These are phyloP conservation scores for Sebastes matsubarae DNA, from an alignment of 2,797 vertebrate genomes.

Conservation along the genomic window DNA sequence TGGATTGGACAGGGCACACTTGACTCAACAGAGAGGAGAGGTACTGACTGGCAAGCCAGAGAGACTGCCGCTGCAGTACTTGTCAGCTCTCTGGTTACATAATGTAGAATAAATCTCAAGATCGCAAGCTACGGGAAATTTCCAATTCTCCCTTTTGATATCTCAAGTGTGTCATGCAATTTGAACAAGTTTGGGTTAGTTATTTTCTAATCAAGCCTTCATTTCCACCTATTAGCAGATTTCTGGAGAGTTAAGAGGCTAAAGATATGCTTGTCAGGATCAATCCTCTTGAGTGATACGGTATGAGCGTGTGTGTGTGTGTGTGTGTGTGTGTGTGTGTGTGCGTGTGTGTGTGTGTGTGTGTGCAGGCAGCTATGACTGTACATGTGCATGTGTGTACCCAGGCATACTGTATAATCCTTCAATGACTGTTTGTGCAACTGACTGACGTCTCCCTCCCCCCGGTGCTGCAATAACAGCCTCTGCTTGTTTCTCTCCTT, in stretches of 20 bases:
- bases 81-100: slow-evolving; percentile 13
- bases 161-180: slow-evolving; percentile 42
- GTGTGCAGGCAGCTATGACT: background rate
- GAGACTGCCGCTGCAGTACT: slow-evolving; percentile 4
- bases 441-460: slow-evolving; percentile 37
- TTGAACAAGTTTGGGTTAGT: slow-evolving; percentile 45
- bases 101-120: slow-evolving; percentile 18
- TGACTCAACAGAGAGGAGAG: slow-evolving; percentile 17
- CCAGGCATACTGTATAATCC: slow-evolving; percentile 50
- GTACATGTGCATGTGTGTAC: slow-evolving; percentile 23
- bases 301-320: slow-evolving; percentile 6
- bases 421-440: slow-evolving; percentile 38
- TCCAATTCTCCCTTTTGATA: slow-evolving; percentile 32
- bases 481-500: slow-evolving; percentile 31
- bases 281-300: slow-evolving; percentile 66
- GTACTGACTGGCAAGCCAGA: background rate
- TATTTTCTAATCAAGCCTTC: slow-evolving; percentile 67
- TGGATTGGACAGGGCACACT: slow-evolving; percentile 15
- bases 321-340: background rate
- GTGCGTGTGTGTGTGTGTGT: background rate
- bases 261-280: slow-evolving; percentile 71
- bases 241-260: slow-evolving; percentile 57
- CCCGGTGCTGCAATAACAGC: slow-evolving; percentile 37
- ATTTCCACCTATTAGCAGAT: slow-evolving; percentile 70
- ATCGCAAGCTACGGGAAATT: slow-evolving; percentile 1